These are phyloP conservation scores for Petrophora chlorosata DNA, from an alignment of 2,888 invertebrate species.

Conservation along the genomic window DNA sequence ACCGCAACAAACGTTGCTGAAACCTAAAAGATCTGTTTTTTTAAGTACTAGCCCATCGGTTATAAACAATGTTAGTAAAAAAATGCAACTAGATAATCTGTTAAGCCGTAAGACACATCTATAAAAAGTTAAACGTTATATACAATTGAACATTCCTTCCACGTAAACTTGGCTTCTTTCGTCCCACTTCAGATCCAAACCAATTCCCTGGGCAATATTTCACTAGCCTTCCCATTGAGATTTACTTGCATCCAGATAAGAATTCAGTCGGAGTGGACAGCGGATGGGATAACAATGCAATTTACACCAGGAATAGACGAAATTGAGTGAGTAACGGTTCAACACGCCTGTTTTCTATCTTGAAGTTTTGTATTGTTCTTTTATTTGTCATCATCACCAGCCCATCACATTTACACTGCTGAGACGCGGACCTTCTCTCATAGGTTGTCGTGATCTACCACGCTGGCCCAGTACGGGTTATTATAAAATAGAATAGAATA, in stretches of 20 bases:
- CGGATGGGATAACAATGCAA: slow-evolving; percentile 68
- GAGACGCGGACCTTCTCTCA: too few species aligned
- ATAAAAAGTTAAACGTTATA: not conserved
- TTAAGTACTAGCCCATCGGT: too few species aligned
- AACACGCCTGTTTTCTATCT: not conserved
- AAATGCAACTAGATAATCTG: too few species aligned
- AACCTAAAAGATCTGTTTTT: too few species aligned
- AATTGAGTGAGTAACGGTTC: slow-evolving; percentile 17
- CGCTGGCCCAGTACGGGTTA: too few species aligned
- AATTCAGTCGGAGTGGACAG: slow-evolving; percentile 49
- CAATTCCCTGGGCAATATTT: slow-evolving; percentile 59
- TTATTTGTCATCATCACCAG: too few species aligned
- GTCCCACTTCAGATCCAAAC: slow-evolving; percentile 9
- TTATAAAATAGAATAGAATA: too few species aligned
- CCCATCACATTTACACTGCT: too few species aligned
- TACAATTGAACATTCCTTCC: not conserved
- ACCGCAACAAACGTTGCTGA: too few species aligned
- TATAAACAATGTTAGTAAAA: too few species aligned
- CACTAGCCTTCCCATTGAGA: slow-evolving; percentile 53
- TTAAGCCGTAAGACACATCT: too few species aligned
- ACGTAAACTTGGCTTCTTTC: slow-evolving; percentile 8
- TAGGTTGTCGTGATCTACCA: too few species aligned
- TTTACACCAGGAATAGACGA: slow-evolving; percentile 51
- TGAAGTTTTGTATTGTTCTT: not conserved
- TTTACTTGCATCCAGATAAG: slow-evolving; percentile 66